Evolutionary conservation across 2,888 invertebrate species (phyloP), one percentile per base, ranked within the genome.

Genomic region (Carabus problematicus): DNA sequence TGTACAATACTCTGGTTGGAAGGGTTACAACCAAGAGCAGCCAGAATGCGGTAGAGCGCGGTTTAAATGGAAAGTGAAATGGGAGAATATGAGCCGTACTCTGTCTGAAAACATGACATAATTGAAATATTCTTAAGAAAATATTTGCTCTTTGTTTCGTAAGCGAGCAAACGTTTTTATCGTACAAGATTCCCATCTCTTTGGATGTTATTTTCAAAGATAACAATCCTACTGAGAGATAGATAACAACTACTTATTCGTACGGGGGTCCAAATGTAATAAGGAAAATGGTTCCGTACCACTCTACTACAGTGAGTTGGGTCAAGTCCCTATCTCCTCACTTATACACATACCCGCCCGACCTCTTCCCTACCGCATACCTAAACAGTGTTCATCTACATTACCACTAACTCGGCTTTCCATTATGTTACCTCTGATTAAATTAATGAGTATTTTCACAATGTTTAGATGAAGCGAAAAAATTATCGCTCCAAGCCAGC

Each of bases 41-140:
- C 43, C 55, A 18, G n/a, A 14, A 16, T 56, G 55, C 41, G 55
- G 11, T 45, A 45, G 40, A 43, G 40, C 40, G 59, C 9, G 14
- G 52, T 14, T 18, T 52, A 52, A 52, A 52, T 14, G 16, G 29
- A 29, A 29, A 52, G 19, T 19, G 52, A 19, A 52, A 52, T 11
- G 58, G 58, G 18, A 47, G 47, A 47, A 61, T 11, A 61, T 47
- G 18, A 14, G 39, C 39, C 40, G 58, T 47, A 47, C 49, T 18
- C 43, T 60, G 42, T 61, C 54, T 61, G 29, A 68, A 68, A 68
- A 68, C 68, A 68, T 68, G 43, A 61, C 68, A 68, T 68, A 68
- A 68, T 68, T 68, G 68, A 68, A 68, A 68, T 68, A 68, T 68
- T 68, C 68, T 68, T 68, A 68, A 68, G 68, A 68, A 68, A 68